Evolutionary conservation across 2,797 vertebrate genomes (phyloP).

Genomic region (Kryptopterus vitreolus): DNA sequence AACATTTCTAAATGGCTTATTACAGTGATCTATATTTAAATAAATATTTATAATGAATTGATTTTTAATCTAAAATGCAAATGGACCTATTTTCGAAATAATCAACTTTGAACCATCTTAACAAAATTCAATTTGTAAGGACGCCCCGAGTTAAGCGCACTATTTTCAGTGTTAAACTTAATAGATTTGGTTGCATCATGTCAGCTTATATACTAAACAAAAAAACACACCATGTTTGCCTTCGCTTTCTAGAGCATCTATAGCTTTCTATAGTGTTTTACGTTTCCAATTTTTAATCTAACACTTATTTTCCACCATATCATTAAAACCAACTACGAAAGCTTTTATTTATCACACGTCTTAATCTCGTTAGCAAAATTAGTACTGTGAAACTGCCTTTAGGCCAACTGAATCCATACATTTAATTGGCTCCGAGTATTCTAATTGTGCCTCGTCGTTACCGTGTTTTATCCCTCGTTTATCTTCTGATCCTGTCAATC

Average conservation of each 20-base stretch:
- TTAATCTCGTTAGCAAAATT: slow-evolving; percentile 34
- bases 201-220: not conserved
- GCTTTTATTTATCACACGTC: slow-evolving; percentile 37
- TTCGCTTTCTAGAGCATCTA: not conserved
- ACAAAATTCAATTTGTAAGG: not conserved
- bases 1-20: too few species aligned
- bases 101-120: not conserved
- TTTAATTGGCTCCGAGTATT: slow-evolving; percentile 46
- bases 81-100: not conserved
- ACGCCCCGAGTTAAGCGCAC: not conserved
- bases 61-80: not conserved
- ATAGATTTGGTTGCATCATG: not conserved
- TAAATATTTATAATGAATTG: not conserved
- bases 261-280: too few species aligned
- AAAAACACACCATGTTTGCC: not conserved
- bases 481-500: slow-evolving; percentile 28
- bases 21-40: too few species aligned
- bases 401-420: slow-evolving; percentile 41
- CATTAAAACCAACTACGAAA: slow-evolving; percentile 43
- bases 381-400: slow-evolving; percentile 38
- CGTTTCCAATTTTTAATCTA: too few species aligned
- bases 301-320: not conserved
- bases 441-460: slow-evolving; percentile 40
- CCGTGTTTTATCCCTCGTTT: not conserved
- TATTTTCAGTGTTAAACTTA: not conserved